Conservation (phyloP, 2,113 vertebrate genomes). For the Xiphophorus couchianus region DNA sequence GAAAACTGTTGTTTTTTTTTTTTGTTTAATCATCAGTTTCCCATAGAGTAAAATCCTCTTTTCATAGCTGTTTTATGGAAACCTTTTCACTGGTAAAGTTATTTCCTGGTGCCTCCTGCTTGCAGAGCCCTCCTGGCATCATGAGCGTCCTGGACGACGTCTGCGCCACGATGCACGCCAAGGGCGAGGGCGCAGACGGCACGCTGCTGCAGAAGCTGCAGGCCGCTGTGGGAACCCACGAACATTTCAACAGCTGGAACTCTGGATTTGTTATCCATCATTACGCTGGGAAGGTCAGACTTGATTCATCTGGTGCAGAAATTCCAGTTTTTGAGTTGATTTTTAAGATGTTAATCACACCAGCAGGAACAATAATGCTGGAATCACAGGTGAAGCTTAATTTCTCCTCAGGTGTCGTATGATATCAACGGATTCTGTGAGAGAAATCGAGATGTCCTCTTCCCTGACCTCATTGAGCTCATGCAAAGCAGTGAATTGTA, state of each 20-base stretch:
- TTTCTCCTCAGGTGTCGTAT: conserved; percentile 87
- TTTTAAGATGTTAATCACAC: background rate
- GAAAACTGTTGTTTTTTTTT: too few relatives aligned
- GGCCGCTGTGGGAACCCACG: conserved; percentile 89
- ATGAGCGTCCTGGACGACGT: conserved; percentile 98
- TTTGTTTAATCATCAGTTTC: too few relatives aligned
- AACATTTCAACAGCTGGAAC: conserved; percentile 98
- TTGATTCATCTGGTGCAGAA: background rate
- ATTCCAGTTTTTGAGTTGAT: background rate
- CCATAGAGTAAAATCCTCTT: too few relatives aligned
- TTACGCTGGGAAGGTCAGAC: conserved; percentile 92
- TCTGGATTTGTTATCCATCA: conserved; percentile 94
- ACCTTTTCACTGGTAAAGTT: too few relatives aligned
- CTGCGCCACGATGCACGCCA: conserved; percentile 96
- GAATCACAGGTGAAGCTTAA: background rate
- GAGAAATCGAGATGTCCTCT: conserved; percentile 93
- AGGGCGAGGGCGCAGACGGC: conserved; percentile 90
- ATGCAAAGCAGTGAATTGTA: conserved; percentile 97
- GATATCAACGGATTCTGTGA: conserved; percentile 93
- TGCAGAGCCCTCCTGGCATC: conserved; percentile 91
- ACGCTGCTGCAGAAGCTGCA: conserved; percentile 96
- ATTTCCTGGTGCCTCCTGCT: background rate
- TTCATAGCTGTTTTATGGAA: too few relatives aligned
- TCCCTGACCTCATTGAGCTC: conserved; percentile 93
- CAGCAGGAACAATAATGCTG: background rate